Evolutionary conservation across 37 sponge, comb jelly and placozoan species (phyloP), one percentile per base, ranked within the genome.

Genomic region (Spongia lamella): DNA sequence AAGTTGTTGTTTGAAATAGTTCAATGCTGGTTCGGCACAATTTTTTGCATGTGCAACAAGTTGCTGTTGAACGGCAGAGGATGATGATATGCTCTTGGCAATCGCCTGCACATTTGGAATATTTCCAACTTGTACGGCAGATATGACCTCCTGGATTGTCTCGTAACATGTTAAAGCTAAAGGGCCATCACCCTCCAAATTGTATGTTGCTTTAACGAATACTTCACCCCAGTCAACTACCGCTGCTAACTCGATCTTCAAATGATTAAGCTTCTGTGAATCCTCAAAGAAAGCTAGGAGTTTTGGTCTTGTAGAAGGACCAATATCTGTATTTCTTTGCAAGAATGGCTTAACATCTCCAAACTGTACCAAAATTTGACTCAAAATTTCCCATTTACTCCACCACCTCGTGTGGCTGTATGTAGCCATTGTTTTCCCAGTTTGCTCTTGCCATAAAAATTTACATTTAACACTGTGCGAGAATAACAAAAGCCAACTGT

Each of bases 141-240:
- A 30, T 19, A 51, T 11, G 14, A 69, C 32, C 32, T 51, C 53
- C 52, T 32, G 4, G 4, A 69, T 69, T 40, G 13, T 14, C 7
- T 50, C 53, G 32, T 69, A 69, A 24, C 25, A 40, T 51, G 29
- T 50, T 19, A 69, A 25, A 5, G 30, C 50, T 16, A 69, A 53
- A 7, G 32, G 24, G 60, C 57, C 74, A 56, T 72, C 74, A 24
- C 74, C 74, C 60, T 72, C 74, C 22, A 72, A 60, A 26, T 34
- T 13, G 38, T 72, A 56, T 3, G 74, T 72, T 7, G 70, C 70
- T 30, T 40, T 69, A 20, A 69, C 70, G 17, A 52, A 17, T 15
- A 17, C 17, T 17, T 52, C 17, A 17, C 54, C 54, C 17, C 17
- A 52, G 17, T 52, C 54, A 52, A 52, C 17, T 17, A 52, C 17